Evolutionary conservation across 2,797 vertebrate species (phyloP), one percentile per base, ranked within the genome.

Genomic region (Spinus pinus): DNA sequence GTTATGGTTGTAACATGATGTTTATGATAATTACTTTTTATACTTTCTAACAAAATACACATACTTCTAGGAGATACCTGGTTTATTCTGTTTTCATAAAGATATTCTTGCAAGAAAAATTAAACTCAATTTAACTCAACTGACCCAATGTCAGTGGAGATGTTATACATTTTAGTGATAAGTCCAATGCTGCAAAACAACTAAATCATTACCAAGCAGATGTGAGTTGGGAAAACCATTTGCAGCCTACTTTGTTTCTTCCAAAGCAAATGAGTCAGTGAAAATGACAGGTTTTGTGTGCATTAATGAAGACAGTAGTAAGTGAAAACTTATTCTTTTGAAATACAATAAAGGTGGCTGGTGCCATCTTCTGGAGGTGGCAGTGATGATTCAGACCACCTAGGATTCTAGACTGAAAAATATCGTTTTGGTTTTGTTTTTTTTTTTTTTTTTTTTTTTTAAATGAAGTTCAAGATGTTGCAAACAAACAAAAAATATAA

Each of bases 291-390:
- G 30, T 33, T 87, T 89, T 53, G 2, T 66, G 44, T 50, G 21
- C 14, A 9, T 44, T 90, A 69, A 50, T 49, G 42, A 78, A 85
- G 18, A 81, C n/a, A 71, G 8, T 35, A 44, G 37, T 30, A 88
- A 73, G 44, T 23, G 25, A 20, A 69, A 56, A 73, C 37, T 2
- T 27, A 13, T 5, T 93, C 7, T 58, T 73, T 56, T 27, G 30
- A 66, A 60, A 18, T 44, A 44, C 41, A 78, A 31, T 46, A 42
- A 89, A 64, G 75, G 57, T 47, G 61, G 4, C 80, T 96, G 54
- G 50, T 96, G 95, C 90, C 96, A 95, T 81, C 95, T 94, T 86
- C 91, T 95, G 95, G 93, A 94, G 39, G 47, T 74, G 75, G 18
- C 35, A 57, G 33, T n/a, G 57, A 47, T 78, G 20, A 69, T 33